Evolutionary conservation across 1,140 invertebrate genomes (phyloP), one percentile per base, ranked within the genome.

Genomic region (Cyclargus thomasi): DNA sequence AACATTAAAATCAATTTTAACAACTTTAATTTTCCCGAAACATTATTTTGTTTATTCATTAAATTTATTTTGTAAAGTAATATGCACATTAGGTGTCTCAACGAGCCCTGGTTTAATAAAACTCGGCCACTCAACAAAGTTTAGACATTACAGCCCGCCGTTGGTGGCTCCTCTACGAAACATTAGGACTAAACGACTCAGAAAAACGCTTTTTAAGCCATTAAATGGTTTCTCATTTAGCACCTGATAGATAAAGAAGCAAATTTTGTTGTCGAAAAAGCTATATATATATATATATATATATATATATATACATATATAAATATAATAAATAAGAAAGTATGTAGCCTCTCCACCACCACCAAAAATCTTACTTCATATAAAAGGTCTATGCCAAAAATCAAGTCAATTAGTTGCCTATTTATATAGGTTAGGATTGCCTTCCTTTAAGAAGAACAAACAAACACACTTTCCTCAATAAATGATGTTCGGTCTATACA

Each of bases 171-270:
- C 21, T 59, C 55, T 59, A 21, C 20, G 55, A 20, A 59, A 59
- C 55, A 21, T 59, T 59, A 18, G 20, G 20, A 59, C 20, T 20
- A 18, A 59, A 59, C 55, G 55, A 59, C 55, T 59, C 55, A 59
- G 17, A 59, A 20, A 59, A 59, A 59, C 18, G 55, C 55, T 6
- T 21, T 47, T 47, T 47, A 14, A 47, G 39, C 39, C 39, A 47
- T 47, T 47, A 8, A 47, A 47, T 29, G 29, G 39, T 14, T 14
- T 47, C 39, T 47, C 39, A 47, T 47, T 47, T 47, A 47, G 39
- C 39, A 47, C 39, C 39, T 47, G 39, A 47, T 47, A 47, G 39
- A 14, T 47, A 47, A 47, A 16, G 39, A 47, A 47, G 14, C 10
- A 14, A 29, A 29, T 29, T 4, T 29, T 55, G 53, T 55, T 55